Evolutionary conservation across 2,113 vertebrate genomes (phyloP), one percentile per base, ranked within the genome.

Genomic region (Saiga tatarica): DNA sequence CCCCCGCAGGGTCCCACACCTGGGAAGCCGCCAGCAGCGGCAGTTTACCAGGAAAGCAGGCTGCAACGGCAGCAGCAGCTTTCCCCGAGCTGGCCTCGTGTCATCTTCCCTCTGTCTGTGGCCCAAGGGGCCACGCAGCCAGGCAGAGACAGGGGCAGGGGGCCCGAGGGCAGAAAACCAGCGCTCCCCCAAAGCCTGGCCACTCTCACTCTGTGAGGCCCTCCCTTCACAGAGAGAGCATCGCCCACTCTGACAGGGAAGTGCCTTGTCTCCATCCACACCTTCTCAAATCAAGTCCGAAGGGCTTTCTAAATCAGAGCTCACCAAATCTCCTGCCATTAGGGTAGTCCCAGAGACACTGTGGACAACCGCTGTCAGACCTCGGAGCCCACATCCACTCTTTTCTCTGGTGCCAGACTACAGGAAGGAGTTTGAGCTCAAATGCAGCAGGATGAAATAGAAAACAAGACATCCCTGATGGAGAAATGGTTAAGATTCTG

Each of bases 291-390:
- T 88, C 39, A 89, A 76, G 57, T 25, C 39, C 87, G 47, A 64
- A 84, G 64, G 74, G 64, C 87, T 94, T 93, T 76, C 64, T 79
- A 76, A 71, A 82, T 81, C 36, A 13, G 89, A 87, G 13, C 52
- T 92, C 83, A 91, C 33, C 9, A 78, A 50, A 55, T 5, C 19
- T 88, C 16, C 17, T 71, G 7, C 9, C 50, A 13, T 88, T 53
- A 57, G 30, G 5, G 3, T 42, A 64, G 55, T 10, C n/a, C 55
- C n/a, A 78, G 42, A 45, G 12, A 67, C 16, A 4, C 71, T 62
- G 50, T 76, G 52, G 81, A 39, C 28, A 28, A 26, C 3, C 7
- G 8, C 36, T 15, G 23, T 62, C 52, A 92, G 25, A 81, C 3
- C 2, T 42, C 0, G 1, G 23, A 82, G 17, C 9, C 13, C 2